Evolutionary conservation across 2,888 invertebrate species (phyloP).

Genomic region (Euzophera pinguis): DNA sequence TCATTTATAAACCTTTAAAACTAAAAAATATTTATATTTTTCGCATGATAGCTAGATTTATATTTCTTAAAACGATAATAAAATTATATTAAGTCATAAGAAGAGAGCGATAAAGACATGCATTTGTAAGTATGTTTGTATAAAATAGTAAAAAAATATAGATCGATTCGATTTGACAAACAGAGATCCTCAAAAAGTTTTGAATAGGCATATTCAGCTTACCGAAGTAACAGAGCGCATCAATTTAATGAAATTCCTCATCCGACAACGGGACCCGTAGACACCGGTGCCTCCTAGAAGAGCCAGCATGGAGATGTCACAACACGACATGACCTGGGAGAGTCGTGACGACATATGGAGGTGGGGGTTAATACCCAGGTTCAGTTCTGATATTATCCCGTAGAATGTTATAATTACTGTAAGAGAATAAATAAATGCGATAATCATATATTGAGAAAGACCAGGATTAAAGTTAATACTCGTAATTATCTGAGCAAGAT

Average conservation of each 20-base stretch:
- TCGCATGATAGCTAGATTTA: too few relatives aligned
- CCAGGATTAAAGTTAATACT: too few relatives aligned
- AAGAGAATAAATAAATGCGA: background rate
- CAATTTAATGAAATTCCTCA: background rate
- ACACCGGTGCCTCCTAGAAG: background rate
- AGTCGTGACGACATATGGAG: background rate
- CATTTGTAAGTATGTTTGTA: too few relatives aligned
- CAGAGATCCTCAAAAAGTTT: background rate
- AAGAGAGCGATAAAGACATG: too few relatives aligned
- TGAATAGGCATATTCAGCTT: background rate
- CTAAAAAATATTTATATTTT: too few relatives aligned
- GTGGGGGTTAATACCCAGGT: background rate
- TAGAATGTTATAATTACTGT: background rate
- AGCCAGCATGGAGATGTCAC: background rate
- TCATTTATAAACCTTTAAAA: too few relatives aligned
- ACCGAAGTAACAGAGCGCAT: background rate
- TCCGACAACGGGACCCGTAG: background rate
- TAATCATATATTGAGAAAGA: too few relatives aligned
- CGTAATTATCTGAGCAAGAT: too few relatives aligned
- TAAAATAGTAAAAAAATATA: too few relatives aligned
- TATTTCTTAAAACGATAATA: too few relatives aligned
- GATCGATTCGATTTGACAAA: background rate
- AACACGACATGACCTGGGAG: background rate
- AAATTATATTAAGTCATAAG: too few relatives aligned
- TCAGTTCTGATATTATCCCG: background rate